Percentiles rank a stretch among this genome's conserved stretches.
These are phyloP conservation scores for Pediacus dermestoides DNA, from an alignment of 2,888 invertebrate genomes.

Conservation along the genomic window DNA sequence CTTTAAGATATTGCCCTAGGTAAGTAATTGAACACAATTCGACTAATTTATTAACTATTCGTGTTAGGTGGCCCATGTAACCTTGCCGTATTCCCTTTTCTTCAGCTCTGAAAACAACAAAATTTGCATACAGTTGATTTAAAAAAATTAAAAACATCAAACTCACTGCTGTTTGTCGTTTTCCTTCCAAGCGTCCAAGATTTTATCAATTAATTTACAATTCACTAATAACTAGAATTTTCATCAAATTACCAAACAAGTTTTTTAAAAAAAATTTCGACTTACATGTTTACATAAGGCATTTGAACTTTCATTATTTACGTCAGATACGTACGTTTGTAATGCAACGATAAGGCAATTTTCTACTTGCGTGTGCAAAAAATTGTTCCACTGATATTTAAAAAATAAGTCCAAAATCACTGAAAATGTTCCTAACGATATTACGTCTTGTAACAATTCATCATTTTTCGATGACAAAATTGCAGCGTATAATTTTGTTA, in stretches of 20 bases:
- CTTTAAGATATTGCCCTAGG: conserved; percentile 55
- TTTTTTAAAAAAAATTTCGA: conserved; percentile 20
- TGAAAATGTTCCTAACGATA: conserved; percentile 54
- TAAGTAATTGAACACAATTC: conserved; percentile 54
- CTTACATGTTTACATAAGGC: conserved; percentile 58
- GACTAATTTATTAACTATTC: conserved; percentile 58
- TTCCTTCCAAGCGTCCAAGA: conserved; percentile 78
- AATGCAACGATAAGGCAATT: conserved; percentile 74
- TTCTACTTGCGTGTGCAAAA: conserved; percentile 87
- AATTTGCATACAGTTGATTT: conserved; percentile 9
- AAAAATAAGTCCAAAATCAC: conserved; percentile 83
- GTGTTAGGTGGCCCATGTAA: conserved; percentile 66
- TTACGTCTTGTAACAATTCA: conserved; percentile 66
- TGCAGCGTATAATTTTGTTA: conserved; percentile 74
- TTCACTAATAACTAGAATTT: conserved; percentile 58
- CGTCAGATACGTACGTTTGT: conserved; percentile 38
- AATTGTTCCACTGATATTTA: conserved; percentile 89
- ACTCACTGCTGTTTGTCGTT: conserved; percentile 77
- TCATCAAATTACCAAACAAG: conserved; percentile 21
- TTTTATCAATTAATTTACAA: conserved; percentile 73
- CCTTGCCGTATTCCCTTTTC: conserved; percentile 58
- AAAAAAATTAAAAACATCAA: conserved; percentile 7
- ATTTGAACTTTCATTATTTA: conserved; percentile 41
- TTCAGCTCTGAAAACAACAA: conserved; percentile 46
- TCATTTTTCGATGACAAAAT: conserved; percentile 70